Conservation (phyloP, 2,113 vertebrate species). For the Albula glossodonta region DNA sequence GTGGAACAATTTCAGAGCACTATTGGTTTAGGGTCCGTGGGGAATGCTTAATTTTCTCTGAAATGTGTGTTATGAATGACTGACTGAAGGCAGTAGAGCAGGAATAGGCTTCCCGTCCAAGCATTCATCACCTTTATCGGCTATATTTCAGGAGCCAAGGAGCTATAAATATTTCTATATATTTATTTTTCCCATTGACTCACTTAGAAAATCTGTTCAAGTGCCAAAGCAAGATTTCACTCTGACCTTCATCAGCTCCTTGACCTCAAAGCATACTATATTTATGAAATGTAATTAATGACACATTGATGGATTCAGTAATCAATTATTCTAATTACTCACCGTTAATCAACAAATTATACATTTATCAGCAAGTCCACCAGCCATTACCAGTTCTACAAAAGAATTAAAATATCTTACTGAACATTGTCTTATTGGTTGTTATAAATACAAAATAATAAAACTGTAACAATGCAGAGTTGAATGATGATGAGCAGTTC, state of each 20-base stretch:
- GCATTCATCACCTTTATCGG: constrained; percentile 48
- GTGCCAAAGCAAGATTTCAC: background rate
- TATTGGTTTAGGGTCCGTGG: constrained; percentile 37
- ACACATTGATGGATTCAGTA: background rate
- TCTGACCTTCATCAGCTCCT: background rate
- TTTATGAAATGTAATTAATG: background rate
- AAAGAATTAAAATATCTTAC: background rate
- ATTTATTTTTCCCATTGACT: constrained; percentile 41
- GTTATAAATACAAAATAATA: background rate
- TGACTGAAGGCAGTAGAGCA: constrained; percentile 40
- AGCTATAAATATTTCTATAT: constrained; percentile 49
- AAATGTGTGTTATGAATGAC: constrained; percentile 47
- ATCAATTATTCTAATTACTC: background rate
- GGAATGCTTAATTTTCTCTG: constrained; percentile 48
- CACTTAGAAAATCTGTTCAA: constrained; percentile 35
- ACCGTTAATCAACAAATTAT: background rate
- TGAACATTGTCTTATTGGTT: background rate
- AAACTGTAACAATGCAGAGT: no score
- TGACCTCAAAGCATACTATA: background rate
- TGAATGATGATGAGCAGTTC: no score
- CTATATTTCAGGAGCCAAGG: constrained; percentile 35
- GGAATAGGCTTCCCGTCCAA: constrained; percentile 35
- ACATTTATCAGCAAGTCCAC: background rate
- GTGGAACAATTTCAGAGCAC: constrained; percentile 46
- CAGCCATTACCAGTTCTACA: background rate